Evolutionary conservation across 1,140 invertebrate species (phyloP).

Genomic region (Saxidomus purpurata): DNA sequence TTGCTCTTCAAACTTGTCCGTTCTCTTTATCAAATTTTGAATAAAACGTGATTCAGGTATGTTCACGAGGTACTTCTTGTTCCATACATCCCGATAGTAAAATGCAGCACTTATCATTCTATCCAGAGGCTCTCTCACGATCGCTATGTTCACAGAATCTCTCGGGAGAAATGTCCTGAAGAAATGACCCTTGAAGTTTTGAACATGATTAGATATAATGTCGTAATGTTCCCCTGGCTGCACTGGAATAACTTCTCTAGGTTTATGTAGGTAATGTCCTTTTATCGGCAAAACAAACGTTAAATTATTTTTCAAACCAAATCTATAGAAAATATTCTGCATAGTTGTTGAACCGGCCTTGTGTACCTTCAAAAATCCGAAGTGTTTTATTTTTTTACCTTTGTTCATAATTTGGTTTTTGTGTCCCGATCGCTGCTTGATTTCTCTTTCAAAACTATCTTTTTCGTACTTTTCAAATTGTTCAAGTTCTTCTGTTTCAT

Average conservation of each 20-base stretch:
- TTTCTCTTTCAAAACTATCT: background rate
- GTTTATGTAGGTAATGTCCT: conserved; percentile 3
- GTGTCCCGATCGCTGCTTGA: no score
- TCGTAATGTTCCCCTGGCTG: conserved; percentile 9
- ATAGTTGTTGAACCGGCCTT: conserved; percentile 88
- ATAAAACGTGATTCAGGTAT: conserved; percentile 51
- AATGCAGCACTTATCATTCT: conserved; percentile 69
- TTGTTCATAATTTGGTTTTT: background rate
- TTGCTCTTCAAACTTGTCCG: conserved; percentile 8
- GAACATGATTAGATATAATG: conserved; percentile 33
- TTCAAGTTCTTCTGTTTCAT: background rate
- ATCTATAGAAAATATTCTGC: conserved; percentile 87
- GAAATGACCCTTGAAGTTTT: conserved; percentile 66
- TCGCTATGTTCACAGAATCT: conserved; percentile 73
- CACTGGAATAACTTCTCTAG: background rate
- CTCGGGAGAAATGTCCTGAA: conserved; percentile 61
- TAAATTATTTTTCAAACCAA: conserved; percentile 87
- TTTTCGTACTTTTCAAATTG: background rate
- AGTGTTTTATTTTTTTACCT: conserved; percentile 46
- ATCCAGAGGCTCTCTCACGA: conserved; percentile 73
- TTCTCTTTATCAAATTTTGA: conserved; percentile 1
- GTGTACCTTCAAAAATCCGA: conserved; percentile 82
- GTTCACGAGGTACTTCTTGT: conserved; percentile 3
- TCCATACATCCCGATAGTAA: conserved; percentile 68
- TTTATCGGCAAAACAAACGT: conserved; percentile 85